phyloP scores from a whole-genome alignment of 2,888 invertebrate species.

The Anthophora plumipes region DNA sequence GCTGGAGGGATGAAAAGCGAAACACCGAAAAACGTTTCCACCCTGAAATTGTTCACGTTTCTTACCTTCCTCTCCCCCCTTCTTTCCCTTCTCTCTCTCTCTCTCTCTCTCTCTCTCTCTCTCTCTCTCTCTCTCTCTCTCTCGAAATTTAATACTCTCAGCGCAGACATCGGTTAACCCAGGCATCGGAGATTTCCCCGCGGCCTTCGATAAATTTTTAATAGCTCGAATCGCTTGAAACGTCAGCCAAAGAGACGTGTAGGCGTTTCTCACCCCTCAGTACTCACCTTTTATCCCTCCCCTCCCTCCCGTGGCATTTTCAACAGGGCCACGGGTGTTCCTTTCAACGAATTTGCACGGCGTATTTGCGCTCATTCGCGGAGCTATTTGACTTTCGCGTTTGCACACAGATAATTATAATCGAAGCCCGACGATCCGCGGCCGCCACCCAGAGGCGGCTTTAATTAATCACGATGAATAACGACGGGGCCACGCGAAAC shows the following conservation, averaged over 20 bases:
- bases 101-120: background rate
- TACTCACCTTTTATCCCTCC: background rate
- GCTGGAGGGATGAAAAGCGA: background rate
- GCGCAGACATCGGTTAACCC: slow-evolving; percentile 3
- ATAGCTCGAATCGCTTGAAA: slow-evolving; percentile 27
- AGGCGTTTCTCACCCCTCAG: background rate
- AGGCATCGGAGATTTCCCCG: slow-evolving; percentile 4
- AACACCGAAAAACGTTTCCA: slow-evolving; percentile 3
- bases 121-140: background rate
- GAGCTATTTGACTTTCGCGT: slow-evolving; percentile 56
- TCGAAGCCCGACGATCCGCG: slow-evolving; percentile 54
- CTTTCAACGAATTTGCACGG: slow-evolving; percentile 58
- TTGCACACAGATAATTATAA: slow-evolving; percentile 63
- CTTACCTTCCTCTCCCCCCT: background rate
- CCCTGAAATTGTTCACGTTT: slow-evolving; percentile 3
- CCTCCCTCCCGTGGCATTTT: background rate
- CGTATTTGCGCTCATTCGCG: slow-evolving; percentile 51
- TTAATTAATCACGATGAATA: slow-evolving; percentile 64
- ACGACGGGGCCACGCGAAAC: slow-evolving; percentile 49
- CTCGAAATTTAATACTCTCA: slow-evolving; percentile 32
- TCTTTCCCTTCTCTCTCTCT: background rate
- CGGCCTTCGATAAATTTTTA: slow-evolving; percentile 55
- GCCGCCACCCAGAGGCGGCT: slow-evolving; percentile 35
- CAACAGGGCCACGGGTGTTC: slow-evolving; percentile 19
- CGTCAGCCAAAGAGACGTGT: slow-evolving; percentile 1